Percentiles rank a stretch among this genome's conserved stretches.
Conservation (phyloP, 2,888 invertebrate species). For the Drosophila mayaguana region DNA sequence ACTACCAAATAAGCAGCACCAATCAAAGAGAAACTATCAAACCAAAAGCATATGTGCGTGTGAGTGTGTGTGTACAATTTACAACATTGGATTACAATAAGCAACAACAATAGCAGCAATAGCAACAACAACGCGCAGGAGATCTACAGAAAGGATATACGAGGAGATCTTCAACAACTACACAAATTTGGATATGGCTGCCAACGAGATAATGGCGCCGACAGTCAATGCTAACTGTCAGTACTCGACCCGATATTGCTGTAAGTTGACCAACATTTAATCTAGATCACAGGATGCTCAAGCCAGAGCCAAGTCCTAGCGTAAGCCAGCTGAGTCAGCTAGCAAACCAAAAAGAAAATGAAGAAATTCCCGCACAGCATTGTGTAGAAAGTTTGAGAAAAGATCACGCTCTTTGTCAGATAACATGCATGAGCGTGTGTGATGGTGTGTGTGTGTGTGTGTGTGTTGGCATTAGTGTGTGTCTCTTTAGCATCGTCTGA, state of each 20-base stretch:
- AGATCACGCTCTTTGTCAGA: slow-evolving; percentile 29
- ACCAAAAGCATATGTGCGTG: slow-evolving; percentile 36
- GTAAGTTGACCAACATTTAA: slow-evolving; percentile 77
- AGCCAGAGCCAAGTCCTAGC: not conserved
- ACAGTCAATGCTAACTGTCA: slow-evolving; percentile 84
- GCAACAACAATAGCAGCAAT: slow-evolving; percentile 2
- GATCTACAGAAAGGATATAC: slow-evolving; percentile 45
- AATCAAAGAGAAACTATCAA: slow-evolving; percentile 67
- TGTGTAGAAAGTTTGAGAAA: slow-evolving; percentile 56
- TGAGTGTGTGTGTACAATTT: slow-evolving; percentile 18
- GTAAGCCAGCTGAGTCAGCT: not conserved
- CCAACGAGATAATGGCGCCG: slow-evolving; percentile 83
- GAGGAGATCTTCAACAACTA: slow-evolving; percentile 16
- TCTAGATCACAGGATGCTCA: slow-evolving; percentile 11
- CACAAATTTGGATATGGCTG: slow-evolving; percentile 76
- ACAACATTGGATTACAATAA: slow-evolving; percentile 47
- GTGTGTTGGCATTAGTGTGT: slow-evolving; percentile 1
- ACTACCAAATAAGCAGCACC: slow-evolving; percentile 55
- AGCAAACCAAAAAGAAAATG: slow-evolving; percentile 34
- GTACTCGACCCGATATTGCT: slow-evolving; percentile 85
- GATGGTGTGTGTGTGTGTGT: not conserved
- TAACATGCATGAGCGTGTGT: not conserved
- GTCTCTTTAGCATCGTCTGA: slow-evolving; percentile 25
- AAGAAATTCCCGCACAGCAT: slow-evolving; percentile 14
- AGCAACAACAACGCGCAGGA: not conserved